A percentile compares a stretch with the other conserved stretches of the same genome.
Conservation (phyloP, 2,113 vertebrate species). For the Procavia capensis region DNA sequence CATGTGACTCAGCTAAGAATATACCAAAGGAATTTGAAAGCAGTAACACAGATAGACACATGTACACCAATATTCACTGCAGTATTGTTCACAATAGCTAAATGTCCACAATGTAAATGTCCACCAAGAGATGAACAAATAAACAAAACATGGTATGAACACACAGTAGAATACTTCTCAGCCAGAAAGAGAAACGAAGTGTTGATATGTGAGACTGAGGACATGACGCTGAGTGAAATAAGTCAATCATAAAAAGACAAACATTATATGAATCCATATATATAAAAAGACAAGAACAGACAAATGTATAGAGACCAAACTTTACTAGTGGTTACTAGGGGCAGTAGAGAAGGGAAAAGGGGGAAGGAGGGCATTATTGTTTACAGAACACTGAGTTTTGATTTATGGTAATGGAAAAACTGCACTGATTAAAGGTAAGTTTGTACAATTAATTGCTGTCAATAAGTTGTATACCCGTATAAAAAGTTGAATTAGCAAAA, state of each 20-base stretch:
- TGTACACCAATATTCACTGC: neutral
- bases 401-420: neutral
- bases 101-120: neutral
- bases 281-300: neutral
- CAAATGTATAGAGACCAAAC: neutral
- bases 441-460: too few species aligned
- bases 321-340: neutral
- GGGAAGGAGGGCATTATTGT: neutral
- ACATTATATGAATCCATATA: neutral
- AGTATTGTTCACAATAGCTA: neutral
- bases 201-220: neutral
- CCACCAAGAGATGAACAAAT: neutral
- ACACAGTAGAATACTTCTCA: neutral
- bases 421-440: too few species aligned
- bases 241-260: neutral
- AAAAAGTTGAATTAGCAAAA: too few species aligned
- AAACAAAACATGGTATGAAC: neutral
- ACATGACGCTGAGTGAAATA: neutral
- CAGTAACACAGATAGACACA: neutral
- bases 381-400: neutral
- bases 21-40: neutral
- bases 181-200: neutral
- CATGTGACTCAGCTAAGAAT: neutral
- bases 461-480: too few species aligned
- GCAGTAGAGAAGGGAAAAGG: neutral